Base-by-base conservation (phyloP, 2,113 vertebrate species). In the Tapirus terrestris region DNA sequence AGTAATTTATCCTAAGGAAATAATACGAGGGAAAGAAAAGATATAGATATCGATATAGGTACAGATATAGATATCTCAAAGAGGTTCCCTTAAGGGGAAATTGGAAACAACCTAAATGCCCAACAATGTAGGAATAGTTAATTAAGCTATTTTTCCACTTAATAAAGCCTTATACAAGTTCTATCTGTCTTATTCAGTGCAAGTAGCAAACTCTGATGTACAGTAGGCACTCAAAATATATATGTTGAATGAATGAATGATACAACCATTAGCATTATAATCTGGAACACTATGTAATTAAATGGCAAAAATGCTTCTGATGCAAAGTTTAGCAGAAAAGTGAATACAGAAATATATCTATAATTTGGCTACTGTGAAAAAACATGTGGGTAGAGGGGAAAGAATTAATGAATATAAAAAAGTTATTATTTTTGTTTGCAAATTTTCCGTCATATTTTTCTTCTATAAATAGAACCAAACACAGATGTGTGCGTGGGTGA, bases 51-150 rank as follows among this genome's bases (percentile, higher is more conserved):
- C 13, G 51, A 53, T 53, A 53, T 53, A 53, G 18, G 3, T 51
- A 56, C 36, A 48, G 5, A 87, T 56, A 16, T 70, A 27, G 36
- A 68, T 61, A 84, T 39, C 16, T 58, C 18, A 67, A 84, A 90
- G 33, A 77, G 14, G 0, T 36, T 84, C 39, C 39, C 33, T 85
- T 90, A 88, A 58, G 65, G 29, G 29, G 45, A 96, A 95, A 92
- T 14, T 68, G 20, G 58, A 97, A 97, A 87, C 16, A 92, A 85
- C 20, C 58, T 92, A 94, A 90, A 95, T 85, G 27, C 11, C 82
- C 92, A 86, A 58, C 33, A 87, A 76, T 20, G 9, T 91, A 31
- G 61, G 23, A 87, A 77, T 36, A 92, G 88, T 86, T 96, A 94
- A 88, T 76, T 70, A 97, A 67, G 2, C 45, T 82, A 67, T 29